Base-by-base conservation (phyloP, 2,888 invertebrate species). In the Yponomeuta evonymella region DNA sequence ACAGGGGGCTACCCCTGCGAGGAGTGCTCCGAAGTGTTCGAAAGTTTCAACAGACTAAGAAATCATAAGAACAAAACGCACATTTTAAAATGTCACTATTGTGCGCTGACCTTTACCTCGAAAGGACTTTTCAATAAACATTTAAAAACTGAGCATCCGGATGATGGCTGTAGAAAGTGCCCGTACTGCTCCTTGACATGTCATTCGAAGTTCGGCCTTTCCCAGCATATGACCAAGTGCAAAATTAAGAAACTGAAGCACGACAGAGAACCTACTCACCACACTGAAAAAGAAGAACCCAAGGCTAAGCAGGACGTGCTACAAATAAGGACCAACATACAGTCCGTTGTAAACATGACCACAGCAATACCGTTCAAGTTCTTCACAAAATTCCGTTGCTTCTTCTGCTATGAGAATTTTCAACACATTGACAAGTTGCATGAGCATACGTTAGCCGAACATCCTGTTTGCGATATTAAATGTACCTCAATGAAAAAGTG, bases 351-450 rank as follows among this genome's bases (percentile, higher is more conserved):
- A 0, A 91, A 90, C 73, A 89, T 88, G 88, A 89, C 92, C 0
- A 89, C 88, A 0, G 91, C 88, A 0, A 74, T 86, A 3, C 91
- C 91, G 0, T 92, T 92, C 69, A 87, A 86, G 73, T 92, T 88
- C 73, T 86, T 89, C 72, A 82, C 86, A 0, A 88, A 85, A 72
- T 91, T 79, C 70, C 81, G 83, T 1, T 92, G 91, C 70, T 92
- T 91, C 74, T 88, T 89, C 75, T 92, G 91, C 70, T 83, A 87
- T 0, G 83, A 83, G 72, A 85, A 84, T 72, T 90, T 86, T 58
- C 76, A 81, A 0, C 88, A 92, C 63, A 87, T 87, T 66, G 89
- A 89, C 0, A 89, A 89, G 0, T 74, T 92, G 1, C 85, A 82
- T 69, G 76, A 79, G 0, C 91, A 91, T 67, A 89, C 88, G 0